These are phyloP conservation scores for Dipus sagitta DNA, from an alignment of 2,797 vertebrate species.

Conservation along the genomic window DNA sequence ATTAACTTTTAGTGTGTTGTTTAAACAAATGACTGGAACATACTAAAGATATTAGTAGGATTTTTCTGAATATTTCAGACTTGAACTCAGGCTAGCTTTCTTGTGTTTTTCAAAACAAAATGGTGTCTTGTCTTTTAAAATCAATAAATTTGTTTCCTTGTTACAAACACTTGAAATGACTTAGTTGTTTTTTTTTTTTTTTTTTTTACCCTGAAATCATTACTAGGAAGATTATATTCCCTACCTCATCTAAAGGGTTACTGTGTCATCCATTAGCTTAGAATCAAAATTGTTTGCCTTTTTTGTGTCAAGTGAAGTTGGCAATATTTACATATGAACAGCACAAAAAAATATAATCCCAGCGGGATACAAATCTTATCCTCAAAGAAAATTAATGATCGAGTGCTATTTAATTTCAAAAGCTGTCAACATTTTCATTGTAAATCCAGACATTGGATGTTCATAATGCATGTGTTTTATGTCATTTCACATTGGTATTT, in stretches of 20 bases:
- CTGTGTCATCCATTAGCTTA: conserved; percentile 54
- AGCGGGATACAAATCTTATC: conserved; percentile 62
- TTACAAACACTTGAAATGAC: conserved; percentile 90
- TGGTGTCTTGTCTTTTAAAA: conserved; percentile 99
- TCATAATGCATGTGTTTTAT: conserved; percentile 73
- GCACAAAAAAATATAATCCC: conserved; percentile 77
- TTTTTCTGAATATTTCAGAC: conserved; percentile 99
- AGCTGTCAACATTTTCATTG: conserved; percentile 71
- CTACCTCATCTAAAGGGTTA: neutral
- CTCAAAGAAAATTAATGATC: conserved; percentile 73
- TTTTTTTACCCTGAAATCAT: neutral
- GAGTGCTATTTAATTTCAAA: conserved; percentile 68
- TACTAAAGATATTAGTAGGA: conserved; percentile 99
- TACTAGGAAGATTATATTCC: neutral
- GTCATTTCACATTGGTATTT: conserved; percentile 72
- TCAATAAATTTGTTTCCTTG: conserved; percentile 99
- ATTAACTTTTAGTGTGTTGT: conserved; percentile 99
- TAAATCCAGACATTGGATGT: conserved; percentile 65
- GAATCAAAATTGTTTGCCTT: conserved; percentile 75
- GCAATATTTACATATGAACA: conserved; percentile 78
- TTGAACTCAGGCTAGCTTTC: conserved; percentile 99
- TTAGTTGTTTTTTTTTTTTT: conserved; percentile 57
- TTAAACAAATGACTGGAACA: conserved; percentile 98
- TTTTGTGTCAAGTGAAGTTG: conserved; percentile 63
- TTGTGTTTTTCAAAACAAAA: conserved; percentile 99